phyloP scores from a whole-genome alignment of 2,797 vertebrate species.

The Luscinia megarhynchos region DNA sequence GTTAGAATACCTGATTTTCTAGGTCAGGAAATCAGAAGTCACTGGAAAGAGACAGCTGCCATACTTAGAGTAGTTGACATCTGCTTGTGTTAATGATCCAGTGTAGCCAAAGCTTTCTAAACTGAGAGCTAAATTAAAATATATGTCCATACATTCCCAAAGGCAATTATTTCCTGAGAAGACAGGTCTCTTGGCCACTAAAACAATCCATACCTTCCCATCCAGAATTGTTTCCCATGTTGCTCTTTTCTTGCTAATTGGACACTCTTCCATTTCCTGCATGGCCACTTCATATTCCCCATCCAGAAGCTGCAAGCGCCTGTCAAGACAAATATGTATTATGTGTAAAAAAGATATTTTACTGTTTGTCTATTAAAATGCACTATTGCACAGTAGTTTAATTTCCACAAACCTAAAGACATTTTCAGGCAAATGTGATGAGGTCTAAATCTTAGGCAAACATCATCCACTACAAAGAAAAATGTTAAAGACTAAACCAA shows the following conservation, averaged over 20 bases:
- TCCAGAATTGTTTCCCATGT: slow-evolving; percentile 99
- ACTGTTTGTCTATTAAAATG: background rate
- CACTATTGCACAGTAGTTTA: background rate
- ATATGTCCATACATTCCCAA: background rate
- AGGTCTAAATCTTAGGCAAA: background rate
- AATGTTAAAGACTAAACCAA: background rate
- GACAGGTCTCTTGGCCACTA: background rate
- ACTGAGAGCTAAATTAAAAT: background rate
- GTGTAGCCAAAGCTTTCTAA: background rate
- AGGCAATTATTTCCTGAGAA: background rate
- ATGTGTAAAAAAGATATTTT: background rate
- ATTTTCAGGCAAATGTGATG: background rate
- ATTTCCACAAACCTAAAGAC: background rate
- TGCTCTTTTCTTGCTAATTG: slow-evolving; percentile 96
- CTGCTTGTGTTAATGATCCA: background rate
- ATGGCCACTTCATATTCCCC: slow-evolving; percentile 99
- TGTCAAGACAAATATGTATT: slow-evolving; percentile 15
- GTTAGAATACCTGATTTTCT: background rate
- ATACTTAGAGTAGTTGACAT: background rate
- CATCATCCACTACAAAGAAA: background rate
- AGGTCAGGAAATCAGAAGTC: background rate
- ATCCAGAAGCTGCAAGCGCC: slow-evolving; percentile 95
- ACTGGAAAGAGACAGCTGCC: background rate
- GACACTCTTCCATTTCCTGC: slow-evolving; percentile 98
- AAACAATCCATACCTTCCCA: slow-evolving; percentile 85